Evolutionary conservation across 2,797 vertebrate genomes (phyloP), one percentile per base, ranked within the genome.

Genomic region (Xiphorhynchus erythropygius): DNA sequence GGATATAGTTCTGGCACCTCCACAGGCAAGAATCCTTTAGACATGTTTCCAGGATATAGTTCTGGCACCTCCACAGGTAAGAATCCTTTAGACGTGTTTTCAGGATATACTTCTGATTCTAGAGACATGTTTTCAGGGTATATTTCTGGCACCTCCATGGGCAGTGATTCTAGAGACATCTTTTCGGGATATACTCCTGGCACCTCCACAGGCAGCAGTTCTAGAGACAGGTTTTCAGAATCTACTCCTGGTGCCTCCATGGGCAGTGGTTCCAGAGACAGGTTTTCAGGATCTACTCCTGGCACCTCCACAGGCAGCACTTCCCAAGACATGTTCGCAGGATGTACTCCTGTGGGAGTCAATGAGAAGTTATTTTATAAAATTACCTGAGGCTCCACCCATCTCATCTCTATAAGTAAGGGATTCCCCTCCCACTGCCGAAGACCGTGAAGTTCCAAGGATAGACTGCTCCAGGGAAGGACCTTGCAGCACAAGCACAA

Each of bases 351-450:
- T 60, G 85, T 78, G 75, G 89, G 87, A 95, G 89, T 96, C 94
- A 96, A 65, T 87, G 90, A 84, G 90, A 93, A 91, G 93, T 87
- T 89, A 92, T 95, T 96, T 97, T 96, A 97, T 96, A 95, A 94
- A 96, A 92, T 56, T 21, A 96, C 69, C 35, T 11, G 64, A 87
- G 52, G 94, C 89, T 41, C 95, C 96, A 94, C 97, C 97, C 97
- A 94, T 82, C 82, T 92, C 94, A 94, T 71, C 68, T 73, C 88
- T 92, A 14, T 88, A 95, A 86, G 76, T 60, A 41, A 64, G 94
- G 78, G 44, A 30, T 27, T 96, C 5, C 53, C 90, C 94, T 97
- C 96, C 94, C 95, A 90, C 82, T 87, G 68, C 24, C 0, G 0
- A 47, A 63, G 71, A 59, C 7, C 7, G 47, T 18, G n/a, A 35